Base-by-base conservation (phyloP, 2,797 vertebrate species). In the Iguana delicatissima region DNA sequence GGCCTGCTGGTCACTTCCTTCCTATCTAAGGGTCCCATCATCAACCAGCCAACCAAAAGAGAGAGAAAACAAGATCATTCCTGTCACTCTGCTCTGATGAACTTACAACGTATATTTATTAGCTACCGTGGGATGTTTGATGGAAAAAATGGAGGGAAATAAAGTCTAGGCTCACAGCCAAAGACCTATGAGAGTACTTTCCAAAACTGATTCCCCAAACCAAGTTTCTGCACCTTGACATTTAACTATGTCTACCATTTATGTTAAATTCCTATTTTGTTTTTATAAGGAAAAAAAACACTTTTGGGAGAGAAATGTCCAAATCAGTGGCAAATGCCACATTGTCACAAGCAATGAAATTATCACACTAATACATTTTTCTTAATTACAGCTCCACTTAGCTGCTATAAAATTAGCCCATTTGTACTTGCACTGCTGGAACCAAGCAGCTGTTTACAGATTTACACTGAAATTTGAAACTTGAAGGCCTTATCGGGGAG, bases 161-260 rank as follows among this genome's bases (percentile, higher is more conserved):
- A 42, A 85, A 59, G 57, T 13, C 13, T 57, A 0, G 4, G 81
- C 85, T 88, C 85, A 81, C 24, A 0, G 80, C 59, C 0, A 76
- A 87, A 85, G 80, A 55, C 20, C 69, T 67, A 85, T 4, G 22
- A 16, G 1, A 69, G n/a, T 84, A 92, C 20, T 88, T 92, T 94
- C 86, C 91, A 89, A 90, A 95, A 90, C 93, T 91, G 90, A 92
- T 95, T 94, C 90, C 89, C 16, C 18, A 90, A 94, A 95, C 93
- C 95, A 96, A 95, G 93, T 94, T 94, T 94, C 92, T 93, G 94
- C 22, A 76, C 67, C 90, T 94, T 89, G 92, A 93, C 83, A 86
- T 88, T 94, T 96, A 96, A 94, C 93, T 67, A 85, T 89, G 92
- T 89, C 73, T 88, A 87, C 94, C 91, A 72, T 89, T 32, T 69